Evolutionary conservation across 2,113 vertebrate species (phyloP).

Genomic region (Leucosticte australis): DNA sequence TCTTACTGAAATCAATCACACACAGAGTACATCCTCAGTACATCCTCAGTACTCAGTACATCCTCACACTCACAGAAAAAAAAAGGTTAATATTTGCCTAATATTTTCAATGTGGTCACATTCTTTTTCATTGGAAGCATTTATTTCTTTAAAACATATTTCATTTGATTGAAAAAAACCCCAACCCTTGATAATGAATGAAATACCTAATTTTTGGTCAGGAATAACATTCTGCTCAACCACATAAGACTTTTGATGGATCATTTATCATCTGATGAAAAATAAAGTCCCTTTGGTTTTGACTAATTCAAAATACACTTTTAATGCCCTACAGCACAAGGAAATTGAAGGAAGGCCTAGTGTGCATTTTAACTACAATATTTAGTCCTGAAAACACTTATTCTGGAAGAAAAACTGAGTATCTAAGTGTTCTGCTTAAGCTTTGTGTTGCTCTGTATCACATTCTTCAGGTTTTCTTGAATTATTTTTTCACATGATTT

Average conservation of each 20-base stretch:
- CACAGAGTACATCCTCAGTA: background rate
- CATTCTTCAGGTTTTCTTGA: background rate
- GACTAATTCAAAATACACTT: background rate
- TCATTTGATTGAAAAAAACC: background rate
- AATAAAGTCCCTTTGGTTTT: background rate
- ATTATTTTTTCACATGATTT: background rate
- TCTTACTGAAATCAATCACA: background rate
- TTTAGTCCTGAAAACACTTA: background rate
- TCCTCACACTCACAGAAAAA: background rate
- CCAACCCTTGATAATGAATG: background rate
- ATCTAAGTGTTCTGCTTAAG: background rate
- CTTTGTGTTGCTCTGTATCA: background rate
- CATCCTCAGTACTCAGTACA: background rate
- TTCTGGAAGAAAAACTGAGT: background rate
- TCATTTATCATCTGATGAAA: background rate
- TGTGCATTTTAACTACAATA: background rate
- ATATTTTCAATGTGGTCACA: background rate
- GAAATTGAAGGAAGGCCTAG: background rate
- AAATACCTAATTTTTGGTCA: background rate
- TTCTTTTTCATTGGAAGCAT: background rate
- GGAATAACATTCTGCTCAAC: background rate
- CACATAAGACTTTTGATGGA: background rate
- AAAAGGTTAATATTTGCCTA: background rate
- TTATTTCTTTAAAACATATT: background rate
- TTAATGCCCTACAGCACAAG: accelerated